phyloP scores from a whole-genome alignment of 1,140 invertebrate species.

The Globodera rostochiensis region DNA sequence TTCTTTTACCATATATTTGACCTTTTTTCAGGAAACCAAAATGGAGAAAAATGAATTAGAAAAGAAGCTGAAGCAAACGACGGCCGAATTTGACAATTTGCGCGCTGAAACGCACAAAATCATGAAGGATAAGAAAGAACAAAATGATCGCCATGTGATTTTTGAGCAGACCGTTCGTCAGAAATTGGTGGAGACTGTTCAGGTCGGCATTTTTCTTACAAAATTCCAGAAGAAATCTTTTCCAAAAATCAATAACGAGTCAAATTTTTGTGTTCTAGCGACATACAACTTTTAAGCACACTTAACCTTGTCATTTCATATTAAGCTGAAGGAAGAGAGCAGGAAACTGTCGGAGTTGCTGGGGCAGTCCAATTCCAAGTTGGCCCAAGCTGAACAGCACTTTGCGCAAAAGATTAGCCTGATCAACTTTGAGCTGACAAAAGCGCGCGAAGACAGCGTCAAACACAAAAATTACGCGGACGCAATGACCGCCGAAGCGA shows the following conservation, averaged over 20 bases:
- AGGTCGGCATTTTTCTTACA: background rate
- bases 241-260: background rate
- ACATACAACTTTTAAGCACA: background rate
- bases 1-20: background rate
- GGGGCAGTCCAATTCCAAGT: background rate
- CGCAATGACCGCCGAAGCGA: background rate
- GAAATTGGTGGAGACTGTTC: slow-evolving; percentile 13
- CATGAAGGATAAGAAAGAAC: slow-evolving; percentile 16
- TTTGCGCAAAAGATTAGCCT: background rate
- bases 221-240: too few species aligned
- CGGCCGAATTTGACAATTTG: slow-evolving; percentile 17
- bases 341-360: background rate
- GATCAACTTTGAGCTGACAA: background rate
- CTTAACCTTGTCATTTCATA: background rate
- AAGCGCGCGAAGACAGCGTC: background rate
- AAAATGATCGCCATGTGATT: slow-evolving; percentile 20
- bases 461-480: slow-evolving; percentile 6
- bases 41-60: slow-evolving; percentile 4
- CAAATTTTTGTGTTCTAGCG: background rate
- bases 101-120: slow-evolving; percentile 8
- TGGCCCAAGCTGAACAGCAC: background rate
- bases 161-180: slow-evolving; percentile 20
- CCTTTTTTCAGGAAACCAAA: background rate
- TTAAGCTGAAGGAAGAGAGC: slow-evolving; percentile 30
- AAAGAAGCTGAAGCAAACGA: slow-evolving; percentile 36